Conservation (phyloP, 2,888 invertebrate species). For the Tetragonisca angustula region DNA sequence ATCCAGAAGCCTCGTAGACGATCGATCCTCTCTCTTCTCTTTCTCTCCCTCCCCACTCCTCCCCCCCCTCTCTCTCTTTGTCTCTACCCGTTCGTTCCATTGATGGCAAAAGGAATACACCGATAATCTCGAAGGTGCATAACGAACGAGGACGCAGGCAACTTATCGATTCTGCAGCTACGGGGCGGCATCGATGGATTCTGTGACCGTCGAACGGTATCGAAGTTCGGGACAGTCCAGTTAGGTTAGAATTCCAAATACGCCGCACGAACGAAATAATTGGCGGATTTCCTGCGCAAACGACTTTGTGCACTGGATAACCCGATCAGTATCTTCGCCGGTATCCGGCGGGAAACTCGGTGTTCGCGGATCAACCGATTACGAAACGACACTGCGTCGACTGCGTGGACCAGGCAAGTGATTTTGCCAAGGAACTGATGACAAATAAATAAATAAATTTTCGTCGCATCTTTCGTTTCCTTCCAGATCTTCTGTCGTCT, state of each 20-base stretch:
- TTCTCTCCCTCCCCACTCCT: neutral
- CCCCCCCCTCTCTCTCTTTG: neutral
- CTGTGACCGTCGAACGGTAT: conserved; percentile 39
- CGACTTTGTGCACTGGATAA: neutral
- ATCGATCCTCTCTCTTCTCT: conserved; percentile 19
- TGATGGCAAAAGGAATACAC: conserved; percentile 36
- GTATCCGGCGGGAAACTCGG: neutral
- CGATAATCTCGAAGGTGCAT: conserved; percentile 45
- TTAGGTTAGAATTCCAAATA: conserved; percentile 13
- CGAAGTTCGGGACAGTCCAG: conserved; percentile 1
- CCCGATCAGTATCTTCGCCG: neutral
- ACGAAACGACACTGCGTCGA: neutral
- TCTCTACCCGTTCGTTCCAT: neutral
- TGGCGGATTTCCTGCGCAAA: neutral
- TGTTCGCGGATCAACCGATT: neutral
- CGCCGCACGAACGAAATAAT: conserved; percentile 12
- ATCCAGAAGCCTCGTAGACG: conserved; percentile 29
- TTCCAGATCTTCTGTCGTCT: no score
- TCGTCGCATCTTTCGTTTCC: no score
- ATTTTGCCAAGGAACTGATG: neutral
- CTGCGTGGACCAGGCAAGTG: no score
- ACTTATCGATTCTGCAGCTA: conserved; percentile 38
- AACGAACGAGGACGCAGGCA: conserved; percentile 42
- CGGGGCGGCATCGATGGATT: conserved; percentile 38
- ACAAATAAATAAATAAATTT: no score